These are phyloP conservation scores for Odiellus spinosus DNA, from an alignment of 2,888 invertebrate species.

Conservation along the genomic window DNA sequence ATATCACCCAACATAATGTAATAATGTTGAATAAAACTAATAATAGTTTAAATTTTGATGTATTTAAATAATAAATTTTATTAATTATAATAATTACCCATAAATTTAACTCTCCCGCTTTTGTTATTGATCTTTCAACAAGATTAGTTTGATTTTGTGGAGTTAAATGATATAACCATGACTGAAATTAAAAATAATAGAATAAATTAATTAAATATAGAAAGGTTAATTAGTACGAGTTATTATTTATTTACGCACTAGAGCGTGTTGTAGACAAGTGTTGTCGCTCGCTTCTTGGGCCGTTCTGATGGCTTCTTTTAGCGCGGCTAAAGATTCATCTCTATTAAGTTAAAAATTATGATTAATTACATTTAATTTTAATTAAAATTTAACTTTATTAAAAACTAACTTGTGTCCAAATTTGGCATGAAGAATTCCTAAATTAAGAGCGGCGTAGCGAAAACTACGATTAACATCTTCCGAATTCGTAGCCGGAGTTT, in stretches of 20 bases:
- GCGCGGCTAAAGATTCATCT: conserved; percentile 55
- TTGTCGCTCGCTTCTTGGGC: conserved; percentile 77
- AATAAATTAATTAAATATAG: background rate
- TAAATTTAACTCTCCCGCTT: conserved; percentile 48
- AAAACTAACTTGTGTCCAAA: conserved; percentile 56
- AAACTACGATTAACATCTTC: conserved; percentile 42
- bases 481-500: conserved; percentile 23
- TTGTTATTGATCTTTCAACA: conserved; percentile 49
- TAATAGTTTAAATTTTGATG: background rate
- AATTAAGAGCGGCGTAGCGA: conserved; percentile 75
- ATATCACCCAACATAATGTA: too few relatives aligned
- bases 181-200: conserved; percentile 20
- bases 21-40: too few relatives aligned
- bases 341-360: conserved; percentile 33
- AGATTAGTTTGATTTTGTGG: conserved; percentile 28
- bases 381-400: background rate
- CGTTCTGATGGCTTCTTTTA: conserved; percentile 71
- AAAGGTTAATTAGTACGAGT: background rate
- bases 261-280: conserved; percentile 65
- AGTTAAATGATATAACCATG: conserved; percentile 48
- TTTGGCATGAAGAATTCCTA: conserved; percentile 71
- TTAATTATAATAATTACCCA: conserved; percentile 23
- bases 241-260: conserved; percentile 39
- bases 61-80: background rate
- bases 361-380: background rate